A percentile compares a stretch with the other conserved stretches of the same genome.
Evolutionary conservation across 2,797 vertebrate genomes (phyloP).

Genomic region (Sitta carolinensis): DNA sequence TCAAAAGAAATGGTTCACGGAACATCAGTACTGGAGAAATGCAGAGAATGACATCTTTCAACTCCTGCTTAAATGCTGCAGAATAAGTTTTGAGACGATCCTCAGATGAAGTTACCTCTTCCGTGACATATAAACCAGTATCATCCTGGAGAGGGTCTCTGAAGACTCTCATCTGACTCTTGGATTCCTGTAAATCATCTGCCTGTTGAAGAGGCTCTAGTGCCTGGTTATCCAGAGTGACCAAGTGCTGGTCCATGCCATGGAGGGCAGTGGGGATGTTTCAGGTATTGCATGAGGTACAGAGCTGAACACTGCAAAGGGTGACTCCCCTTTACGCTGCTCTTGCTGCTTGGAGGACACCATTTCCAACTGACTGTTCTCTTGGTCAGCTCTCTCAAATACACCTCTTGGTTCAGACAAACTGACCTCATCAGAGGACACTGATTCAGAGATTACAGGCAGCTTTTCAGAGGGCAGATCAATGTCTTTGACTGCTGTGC

Average conservation of each 20-base stretch:
- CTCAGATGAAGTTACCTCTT: conserved; percentile 89
- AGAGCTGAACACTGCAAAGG: conserved; percentile 55
- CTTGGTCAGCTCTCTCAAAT: conserved; percentile 70
- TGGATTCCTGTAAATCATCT: conserved; percentile 70
- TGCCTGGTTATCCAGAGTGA: conserved; percentile 42
- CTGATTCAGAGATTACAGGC: conserved; percentile 62
- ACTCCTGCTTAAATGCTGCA: conserved; percentile 89
- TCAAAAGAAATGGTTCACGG: conserved; percentile 91
- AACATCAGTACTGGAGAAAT: conserved; percentile 94
- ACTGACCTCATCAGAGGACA: conserved; percentile 63
- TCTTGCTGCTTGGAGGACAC: conserved; percentile 60
- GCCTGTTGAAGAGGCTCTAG: conserved; percentile 60
- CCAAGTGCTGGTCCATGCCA: conserved; percentile 66
- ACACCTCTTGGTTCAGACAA: conserved; percentile 59
- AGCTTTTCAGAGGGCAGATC: conserved; percentile 70
- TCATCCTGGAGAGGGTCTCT: conserved; percentile 96
- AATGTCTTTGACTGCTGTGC: conserved; percentile 65
- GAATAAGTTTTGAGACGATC: conserved; percentile 91
- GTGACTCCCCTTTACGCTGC: conserved; percentile 60
- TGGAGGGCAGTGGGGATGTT: conserved; percentile 66
- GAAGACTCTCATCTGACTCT: conserved; percentile 80
- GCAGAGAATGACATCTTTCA: conserved; percentile 95
- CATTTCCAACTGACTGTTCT: conserved; percentile 9
- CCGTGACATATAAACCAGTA: conserved; percentile 89
- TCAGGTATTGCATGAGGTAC: conserved; percentile 79